Evolutionary conservation across 2,888 invertebrate genomes (phyloP), one percentile per base, ranked within the genome.

Genomic region (Trypoxylon attenuatum): DNA sequence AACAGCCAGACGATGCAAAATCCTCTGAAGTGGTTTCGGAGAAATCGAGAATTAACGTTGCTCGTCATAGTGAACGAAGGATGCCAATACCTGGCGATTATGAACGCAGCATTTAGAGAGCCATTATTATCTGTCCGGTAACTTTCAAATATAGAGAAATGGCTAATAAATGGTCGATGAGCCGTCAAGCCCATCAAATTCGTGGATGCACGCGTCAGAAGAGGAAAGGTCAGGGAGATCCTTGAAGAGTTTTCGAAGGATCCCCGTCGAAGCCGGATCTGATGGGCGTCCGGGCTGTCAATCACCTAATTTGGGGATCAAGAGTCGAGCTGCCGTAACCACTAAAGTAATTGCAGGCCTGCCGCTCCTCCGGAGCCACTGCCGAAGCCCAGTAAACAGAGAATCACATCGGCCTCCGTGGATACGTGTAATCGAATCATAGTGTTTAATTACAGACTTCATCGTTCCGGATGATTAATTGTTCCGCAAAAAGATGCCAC

Each of bases 401-500:
- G 68, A 71, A 71, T 65, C 73, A 41, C 66, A 63, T 55, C 60
- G 51, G 33, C 47, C 50, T 43, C 49, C 47, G 56, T 39, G 54
- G 64, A 56, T 65, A 70, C 55, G 45, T 68, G 71, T 79, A 77
- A 80, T 78, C 69, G 67, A 66, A 51, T 65, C 75, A 75, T 77
- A 75, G 55, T 62, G 69, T 78, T 76, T 78, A 78, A 78, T 78
- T 78, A 78, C 57, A 76, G 67, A 45, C 58, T 55, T 49, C 52
- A 47, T 62, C 52, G 50, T 64, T 64, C 51, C 55, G 13, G 49
- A 54, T 73, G 76, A 77, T 73, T 73, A 73, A 73, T 73, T 58
- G 72, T 57, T 51, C 45, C 52, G 46, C 21, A 38, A 55, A 60
- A 55, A 49, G 43, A 29, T 46, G 53, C 52, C 42, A 43, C 19